phyloP scores from a whole-genome alignment of 35 echinoderm and acorn worm species.

The Stichopus chloronotus region DNA sequence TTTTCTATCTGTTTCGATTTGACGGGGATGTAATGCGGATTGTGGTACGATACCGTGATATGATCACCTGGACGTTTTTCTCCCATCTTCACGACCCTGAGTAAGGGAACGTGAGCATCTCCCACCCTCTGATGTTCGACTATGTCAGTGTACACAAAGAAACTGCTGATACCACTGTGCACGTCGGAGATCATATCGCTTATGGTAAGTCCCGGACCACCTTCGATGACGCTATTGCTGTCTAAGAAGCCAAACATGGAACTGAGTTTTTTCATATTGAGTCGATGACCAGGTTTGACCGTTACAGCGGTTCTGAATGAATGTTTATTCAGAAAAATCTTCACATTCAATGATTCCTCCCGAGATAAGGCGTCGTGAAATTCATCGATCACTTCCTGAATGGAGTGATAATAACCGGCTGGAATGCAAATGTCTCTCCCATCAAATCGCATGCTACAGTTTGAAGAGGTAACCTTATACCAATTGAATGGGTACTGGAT shows the following conservation, averaged over 20 bases:
- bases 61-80: constrained; percentile 47
- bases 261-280: not conserved
- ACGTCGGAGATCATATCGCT: not conserved
- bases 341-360: too few species aligned
- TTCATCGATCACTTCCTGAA: too few species aligned
- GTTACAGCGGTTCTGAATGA: too few species aligned
- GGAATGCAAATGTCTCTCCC: too few species aligned
- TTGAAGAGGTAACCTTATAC: not conserved
- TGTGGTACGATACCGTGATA: constrained; percentile 38
- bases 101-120: not conserved
- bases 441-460: not conserved
- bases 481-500: too few species aligned
- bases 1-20: constrained; percentile 60
- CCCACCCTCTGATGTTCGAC: not conserved
- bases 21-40: constrained; percentile 53
- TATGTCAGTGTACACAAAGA: too few species aligned
- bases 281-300: too few species aligned
- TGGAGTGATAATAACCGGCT: too few species aligned
- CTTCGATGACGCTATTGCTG: not conserved
- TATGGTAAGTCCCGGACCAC: too few species aligned
- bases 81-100: not conserved
- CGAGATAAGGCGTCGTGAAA: too few species aligned
- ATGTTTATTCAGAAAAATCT: too few species aligned
- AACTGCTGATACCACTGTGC: not conserved
- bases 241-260: not conserved